Conservation (phyloP, 2,888 invertebrate genomes). For the Zhuqinia jingwanae region DNA sequence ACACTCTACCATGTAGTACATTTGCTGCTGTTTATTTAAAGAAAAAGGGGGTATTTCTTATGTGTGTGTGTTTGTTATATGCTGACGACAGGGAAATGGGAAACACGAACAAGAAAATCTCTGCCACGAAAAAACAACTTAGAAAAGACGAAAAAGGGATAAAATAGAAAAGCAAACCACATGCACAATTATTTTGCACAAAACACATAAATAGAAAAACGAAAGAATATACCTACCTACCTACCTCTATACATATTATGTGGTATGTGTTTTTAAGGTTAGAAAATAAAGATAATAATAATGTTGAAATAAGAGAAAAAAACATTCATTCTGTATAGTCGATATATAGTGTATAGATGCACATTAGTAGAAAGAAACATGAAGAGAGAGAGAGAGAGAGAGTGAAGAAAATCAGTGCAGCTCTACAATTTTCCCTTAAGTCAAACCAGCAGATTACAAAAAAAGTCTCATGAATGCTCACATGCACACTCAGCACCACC, state of each 20-base stretch:
- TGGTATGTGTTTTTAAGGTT: too few species aligned
- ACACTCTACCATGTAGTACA: too few species aligned
- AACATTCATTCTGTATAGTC: too few species aligned
- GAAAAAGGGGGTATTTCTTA: slow-evolving; percentile 34
- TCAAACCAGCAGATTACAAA: slow-evolving; percentile 66
- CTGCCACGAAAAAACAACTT: slow-evolving; percentile 47
- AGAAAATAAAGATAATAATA: too few species aligned
- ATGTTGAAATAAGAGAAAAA: too few species aligned
- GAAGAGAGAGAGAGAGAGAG: neutral
- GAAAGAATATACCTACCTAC: too few species aligned
- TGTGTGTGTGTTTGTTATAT: slow-evolving; percentile 52
- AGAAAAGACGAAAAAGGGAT: slow-evolving; percentile 14
- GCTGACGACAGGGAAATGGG: slow-evolving; percentile 62
- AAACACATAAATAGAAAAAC: too few species aligned
- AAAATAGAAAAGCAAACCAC: slow-evolving; percentile 5
- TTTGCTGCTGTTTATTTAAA: too few species aligned
- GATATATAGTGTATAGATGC: neutral
- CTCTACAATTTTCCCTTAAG: slow-evolving; percentile 61
- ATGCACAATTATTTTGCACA: slow-evolving; percentile 58
- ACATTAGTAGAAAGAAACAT: neutral
- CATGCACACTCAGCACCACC: slow-evolving; percentile 64
- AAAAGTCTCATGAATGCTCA: slow-evolving; percentile 65
- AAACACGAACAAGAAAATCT: slow-evolving; percentile 57
- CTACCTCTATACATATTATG: too few species aligned
- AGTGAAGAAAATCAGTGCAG: slow-evolving; percentile 53